Percentiles rank a stretch among this genome's conserved stretches.
These are phyloP conservation scores for Cirrhinus molitorella DNA, from an alignment of 2,797 vertebrate genomes.

Conservation along the genomic window DNA sequence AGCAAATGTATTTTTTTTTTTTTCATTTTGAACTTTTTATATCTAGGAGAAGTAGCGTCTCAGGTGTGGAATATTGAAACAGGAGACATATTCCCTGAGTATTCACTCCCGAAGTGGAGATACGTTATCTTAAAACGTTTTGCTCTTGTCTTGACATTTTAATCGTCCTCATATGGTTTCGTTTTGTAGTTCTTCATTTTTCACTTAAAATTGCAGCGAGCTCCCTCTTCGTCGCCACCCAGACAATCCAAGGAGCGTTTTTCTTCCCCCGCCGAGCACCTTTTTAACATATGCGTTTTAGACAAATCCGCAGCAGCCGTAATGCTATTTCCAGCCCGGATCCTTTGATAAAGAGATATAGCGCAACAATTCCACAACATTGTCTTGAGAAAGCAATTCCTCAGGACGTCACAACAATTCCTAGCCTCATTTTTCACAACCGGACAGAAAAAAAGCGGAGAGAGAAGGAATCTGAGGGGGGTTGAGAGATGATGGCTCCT, in stretches of 20 bases:
- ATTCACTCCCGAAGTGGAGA: background rate
- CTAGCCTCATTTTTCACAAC: constrained; percentile 75
- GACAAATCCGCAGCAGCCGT: constrained; percentile 50
- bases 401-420: constrained; percentile 77
- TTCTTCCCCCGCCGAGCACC: background rate
- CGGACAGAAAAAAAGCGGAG: constrained; percentile 47
- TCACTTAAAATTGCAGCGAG: constrained; percentile 15
- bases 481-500: constrained; percentile 51
- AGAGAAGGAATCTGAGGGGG: constrained; percentile 55
- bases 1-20: background rate
- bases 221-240: background rate
- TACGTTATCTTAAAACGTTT: constrained; percentile 37
- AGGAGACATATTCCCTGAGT: constrained; percentile 12
- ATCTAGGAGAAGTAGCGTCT: background rate
- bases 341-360: constrained; percentile 73
- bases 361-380: constrained; percentile 66
- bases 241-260: background rate
- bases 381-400: constrained; percentile 77
- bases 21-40: constrained; percentile 10
- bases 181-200: constrained; percentile 61
- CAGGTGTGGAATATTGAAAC: constrained; percentile 20
- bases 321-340: constrained; percentile 53
- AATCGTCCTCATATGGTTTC: constrained; percentile 47
- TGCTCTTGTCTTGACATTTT: constrained; percentile 55
- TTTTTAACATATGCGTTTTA: constrained; percentile 51